phyloP scores from a whole-genome alignment of 2,888 invertebrate genomes.

The Lordiphosa andalusiaca region DNA sequence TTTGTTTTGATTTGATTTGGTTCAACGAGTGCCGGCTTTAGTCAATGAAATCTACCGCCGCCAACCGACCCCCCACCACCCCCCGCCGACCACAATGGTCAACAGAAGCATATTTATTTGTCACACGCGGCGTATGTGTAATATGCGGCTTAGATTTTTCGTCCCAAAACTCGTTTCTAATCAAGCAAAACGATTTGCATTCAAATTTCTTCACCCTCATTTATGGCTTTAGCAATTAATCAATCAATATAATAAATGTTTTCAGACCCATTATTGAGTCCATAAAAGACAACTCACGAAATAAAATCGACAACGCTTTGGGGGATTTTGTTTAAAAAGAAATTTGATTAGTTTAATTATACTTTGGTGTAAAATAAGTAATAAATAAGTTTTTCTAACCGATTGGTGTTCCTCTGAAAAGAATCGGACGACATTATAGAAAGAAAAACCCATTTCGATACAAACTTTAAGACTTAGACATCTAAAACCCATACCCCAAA shows the following conservation, averaged over 20 bases:
- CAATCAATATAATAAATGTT: slow-evolving; percentile 54
- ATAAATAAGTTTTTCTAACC: too few relatives aligned
- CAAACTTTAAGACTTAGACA: too few relatives aligned
- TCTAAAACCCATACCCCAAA: too few relatives aligned
- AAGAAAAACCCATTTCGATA: too few relatives aligned
- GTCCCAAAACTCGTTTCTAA: slow-evolving; percentile 34
- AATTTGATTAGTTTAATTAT: too few relatives aligned
- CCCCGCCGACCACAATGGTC: too few relatives aligned
- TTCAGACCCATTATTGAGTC: slow-evolving; percentile 25
- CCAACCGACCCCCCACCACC: background rate
- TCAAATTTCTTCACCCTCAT: slow-evolving; percentile 7
- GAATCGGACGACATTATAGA: too few relatives aligned
- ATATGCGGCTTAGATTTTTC: slow-evolving; percentile 37
- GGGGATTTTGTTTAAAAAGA: background rate
- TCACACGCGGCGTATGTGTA: slow-evolving; percentile 38
- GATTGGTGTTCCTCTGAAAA: too few relatives aligned
- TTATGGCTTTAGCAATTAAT: slow-evolving; percentile 44
- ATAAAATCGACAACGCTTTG: background rate
- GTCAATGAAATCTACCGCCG: slow-evolving; percentile 30
- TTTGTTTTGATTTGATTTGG: slow-evolving; percentile 13
- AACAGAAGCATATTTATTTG: too few relatives aligned
- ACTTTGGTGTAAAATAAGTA: too few relatives aligned
- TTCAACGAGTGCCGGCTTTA: slow-evolving; percentile 41
- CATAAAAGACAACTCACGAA: slow-evolving; percentile 7
- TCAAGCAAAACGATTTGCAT: slow-evolving; percentile 43